A percentile compares a stretch with the other conserved stretches of the same genome.
Evolutionary conservation across 2,113 vertebrate species (phyloP).

Genomic region (Nipponia nippon): DNA sequence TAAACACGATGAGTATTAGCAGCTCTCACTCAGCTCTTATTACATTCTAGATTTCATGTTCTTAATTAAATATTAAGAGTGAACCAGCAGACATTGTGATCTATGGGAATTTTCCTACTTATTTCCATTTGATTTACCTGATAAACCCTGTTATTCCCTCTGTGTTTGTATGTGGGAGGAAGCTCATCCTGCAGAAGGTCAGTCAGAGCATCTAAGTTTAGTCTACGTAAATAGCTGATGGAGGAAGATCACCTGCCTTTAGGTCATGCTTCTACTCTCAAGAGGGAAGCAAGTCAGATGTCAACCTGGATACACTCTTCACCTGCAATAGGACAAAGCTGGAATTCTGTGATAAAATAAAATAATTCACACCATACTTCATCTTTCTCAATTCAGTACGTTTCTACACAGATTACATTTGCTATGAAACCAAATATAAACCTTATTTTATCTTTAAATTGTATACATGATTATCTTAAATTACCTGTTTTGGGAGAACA

Average conservation of each 20-base stretch:
- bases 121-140: background rate
- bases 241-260: background rate
- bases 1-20: background rate
- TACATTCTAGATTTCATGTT: background rate
- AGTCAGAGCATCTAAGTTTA: background rate
- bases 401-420: background rate
- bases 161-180: fast-evolving
- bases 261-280: background rate
- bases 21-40: background rate
- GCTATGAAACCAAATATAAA: background rate
- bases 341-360: background rate
- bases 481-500: background rate
- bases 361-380: background rate
- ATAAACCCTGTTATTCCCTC: background rate
- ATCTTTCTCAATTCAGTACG: background rate
- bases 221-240: fast-evolving
- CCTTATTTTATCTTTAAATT: background rate
- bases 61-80: background rate
- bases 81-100: background rate
- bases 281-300: background rate
- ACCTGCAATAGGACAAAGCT: background rate
- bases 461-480: background rate
- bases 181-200: background rate
- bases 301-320: fast-evolving
- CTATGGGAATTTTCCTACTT: background rate